phyloP scores from a whole-genome alignment of 1,140 invertebrate genomes.

The Platyscapa corneri region DNA sequence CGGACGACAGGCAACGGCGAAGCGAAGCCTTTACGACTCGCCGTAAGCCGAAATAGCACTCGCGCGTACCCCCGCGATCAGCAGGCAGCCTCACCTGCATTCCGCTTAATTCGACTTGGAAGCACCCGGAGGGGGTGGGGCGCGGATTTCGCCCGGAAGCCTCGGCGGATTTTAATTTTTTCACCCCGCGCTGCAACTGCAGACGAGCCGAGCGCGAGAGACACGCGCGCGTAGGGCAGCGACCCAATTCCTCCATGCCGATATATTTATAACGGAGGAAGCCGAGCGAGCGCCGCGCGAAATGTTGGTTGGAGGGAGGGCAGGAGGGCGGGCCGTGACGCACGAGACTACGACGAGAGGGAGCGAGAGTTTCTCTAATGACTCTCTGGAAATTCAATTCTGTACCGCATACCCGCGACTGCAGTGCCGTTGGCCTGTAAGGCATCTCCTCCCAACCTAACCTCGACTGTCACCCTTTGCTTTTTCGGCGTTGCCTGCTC shows the following conservation, averaged over 20 bases:
- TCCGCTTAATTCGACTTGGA: too few species aligned
- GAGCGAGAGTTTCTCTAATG: conserved; percentile 42
- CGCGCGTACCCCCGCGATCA: too few species aligned
- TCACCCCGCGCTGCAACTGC: not conserved
- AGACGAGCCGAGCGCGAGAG: conserved; percentile 1
- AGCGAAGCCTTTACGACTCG: too few species aligned
- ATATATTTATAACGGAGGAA: conserved; percentile 69
- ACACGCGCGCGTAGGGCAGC: conserved; percentile 62
- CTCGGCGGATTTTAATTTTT: not conserved
- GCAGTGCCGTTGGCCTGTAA: not conserved
- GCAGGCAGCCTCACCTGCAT: too few species aligned
- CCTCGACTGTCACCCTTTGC: not conserved
- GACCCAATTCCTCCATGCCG: conserved; percentile 64
- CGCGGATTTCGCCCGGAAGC: too few species aligned
- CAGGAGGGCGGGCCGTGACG: conserved; percentile 61
- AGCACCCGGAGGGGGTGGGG: too few species aligned
- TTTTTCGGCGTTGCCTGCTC: not conserved
- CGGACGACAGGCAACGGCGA: too few species aligned
- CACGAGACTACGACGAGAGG: conserved; percentile 49
- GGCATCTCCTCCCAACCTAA: not conserved
- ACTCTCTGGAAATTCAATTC: conserved; percentile 69
- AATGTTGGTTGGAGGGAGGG: not conserved
- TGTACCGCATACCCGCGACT: conserved; percentile 14
- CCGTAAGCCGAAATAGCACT: too few species aligned
- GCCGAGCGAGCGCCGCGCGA: conserved; percentile 57